These are phyloP conservation scores for Thymallus thymallus DNA, from an alignment of 2,113 vertebrate genomes.

Conservation along the genomic window DNA sequence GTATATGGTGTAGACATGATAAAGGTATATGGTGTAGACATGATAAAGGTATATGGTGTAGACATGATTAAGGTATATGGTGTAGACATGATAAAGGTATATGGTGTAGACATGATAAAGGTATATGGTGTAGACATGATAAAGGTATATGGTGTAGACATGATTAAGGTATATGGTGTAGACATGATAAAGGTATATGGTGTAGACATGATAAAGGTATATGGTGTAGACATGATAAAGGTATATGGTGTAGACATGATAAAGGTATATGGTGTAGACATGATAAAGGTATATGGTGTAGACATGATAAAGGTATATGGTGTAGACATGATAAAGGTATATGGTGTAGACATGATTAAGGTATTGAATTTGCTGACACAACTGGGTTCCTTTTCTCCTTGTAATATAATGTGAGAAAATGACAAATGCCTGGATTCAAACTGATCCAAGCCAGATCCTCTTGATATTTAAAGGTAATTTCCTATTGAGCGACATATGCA, in stretches of 20 bases:
- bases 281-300: slow-evolving; percentile 15
- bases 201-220: not conserved
- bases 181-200: slow-evolving; percentile 8
- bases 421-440: too few relatives aligned
- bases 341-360: not conserved
- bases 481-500: too few relatives aligned
- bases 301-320: slow-evolving; percentile 8
- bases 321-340: not conserved
- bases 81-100: not conserved
- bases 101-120: not conserved
- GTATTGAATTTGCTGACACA: too few relatives aligned
- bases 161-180: slow-evolving; percentile 15
- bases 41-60: slow-evolving; percentile 15
- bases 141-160: slow-evolving; percentile 10
- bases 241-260: slow-evolving; percentile 7
- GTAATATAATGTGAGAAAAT: too few relatives aligned
- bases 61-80: slow-evolving; percentile 8
- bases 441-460: too few relatives aligned
- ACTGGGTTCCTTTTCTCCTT: too few relatives aligned
- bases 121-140: slow-evolving; percentile 7
- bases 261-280: slow-evolving; percentile 10
- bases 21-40: slow-evolving; percentile 10
- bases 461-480: too few relatives aligned
- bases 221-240: not conserved
- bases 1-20: slow-evolving; percentile 7